A percentile compares a stretch with the other conserved stretches of the same genome.
These are phyloP conservation scores for Drosophila equinoxialis DNA, from an alignment of 1,140 invertebrate genomes.

Conservation along the genomic window DNA sequence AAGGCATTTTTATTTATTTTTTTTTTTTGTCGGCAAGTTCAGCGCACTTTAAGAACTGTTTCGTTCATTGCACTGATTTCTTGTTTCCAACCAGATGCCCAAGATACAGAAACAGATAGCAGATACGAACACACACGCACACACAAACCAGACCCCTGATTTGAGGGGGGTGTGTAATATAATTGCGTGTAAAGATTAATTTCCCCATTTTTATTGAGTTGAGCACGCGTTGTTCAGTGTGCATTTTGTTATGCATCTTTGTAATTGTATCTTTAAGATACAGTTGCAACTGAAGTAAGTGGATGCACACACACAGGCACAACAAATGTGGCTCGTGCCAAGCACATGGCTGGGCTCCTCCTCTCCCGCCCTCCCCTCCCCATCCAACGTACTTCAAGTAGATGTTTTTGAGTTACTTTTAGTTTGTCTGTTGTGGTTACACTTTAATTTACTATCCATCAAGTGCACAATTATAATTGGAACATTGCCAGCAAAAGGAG, in stretches of 20 bases:
- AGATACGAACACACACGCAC: conserved; percentile 11
- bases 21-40: conserved; percentile 45
- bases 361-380: background rate
- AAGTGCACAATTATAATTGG: conserved; percentile 74
- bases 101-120: conserved; percentile 15
- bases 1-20: background rate
- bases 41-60: conserved; percentile 70
- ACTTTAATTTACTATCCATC: conserved; percentile 72
- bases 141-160: conserved; percentile 2
- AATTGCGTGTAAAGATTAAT: conserved; percentile 71
- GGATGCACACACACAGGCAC: background rate
- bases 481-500: conserved; percentile 49
- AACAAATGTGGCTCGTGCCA: conserved; percentile 39
- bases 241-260: conserved; percentile 38
- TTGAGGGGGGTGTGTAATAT: conserved; percentile 33
- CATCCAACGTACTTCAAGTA: background rate
- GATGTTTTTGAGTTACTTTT: conserved; percentile 36
- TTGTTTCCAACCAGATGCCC: conserved; percentile 35
- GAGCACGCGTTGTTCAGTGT: conserved; percentile 43
- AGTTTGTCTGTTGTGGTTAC: conserved; percentile 59
- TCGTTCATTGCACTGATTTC: conserved; percentile 60
- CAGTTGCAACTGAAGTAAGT: conserved; percentile 27
- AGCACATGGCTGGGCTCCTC: conserved; percentile 39
- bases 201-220: conserved; percentile 46
- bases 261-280: conserved; percentile 58